Conservation (phyloP, 2,888 invertebrate genomes). For the Cephus nigrinus region DNA sequence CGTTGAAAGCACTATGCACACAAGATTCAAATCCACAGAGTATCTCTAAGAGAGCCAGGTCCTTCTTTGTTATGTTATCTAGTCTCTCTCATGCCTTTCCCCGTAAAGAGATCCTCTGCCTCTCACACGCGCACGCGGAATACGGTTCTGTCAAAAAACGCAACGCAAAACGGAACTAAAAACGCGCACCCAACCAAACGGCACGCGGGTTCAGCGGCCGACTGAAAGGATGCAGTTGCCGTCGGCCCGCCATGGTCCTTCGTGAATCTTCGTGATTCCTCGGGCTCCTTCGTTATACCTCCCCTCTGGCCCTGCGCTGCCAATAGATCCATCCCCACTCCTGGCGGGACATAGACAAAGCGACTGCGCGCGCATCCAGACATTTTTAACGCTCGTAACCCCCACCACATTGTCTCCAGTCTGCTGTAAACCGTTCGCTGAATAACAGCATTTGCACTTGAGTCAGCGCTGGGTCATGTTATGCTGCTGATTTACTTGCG, state of each 20-base stretch:
- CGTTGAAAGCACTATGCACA: background rate
- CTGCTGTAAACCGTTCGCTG: background rate
- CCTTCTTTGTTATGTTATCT: background rate
- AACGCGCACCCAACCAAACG: slow-evolving; percentile 38
- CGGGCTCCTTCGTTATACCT: slow-evolving; percentile 46
- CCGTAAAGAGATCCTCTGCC: background rate
- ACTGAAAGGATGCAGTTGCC: slow-evolving; percentile 65
- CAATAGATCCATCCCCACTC: slow-evolving; percentile 34
- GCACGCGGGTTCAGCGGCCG: slow-evolving; percentile 67
- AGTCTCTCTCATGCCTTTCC: background rate
- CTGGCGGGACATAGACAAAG: slow-evolving; percentile 54
- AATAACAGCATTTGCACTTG: background rate
- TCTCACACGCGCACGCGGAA: slow-evolving; percentile 6
- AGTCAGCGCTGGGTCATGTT: background rate
- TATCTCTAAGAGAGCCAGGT: background rate
- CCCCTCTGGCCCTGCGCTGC: background rate
- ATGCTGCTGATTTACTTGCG: background rate
- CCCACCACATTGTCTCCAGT: background rate
- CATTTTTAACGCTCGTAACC: background rate
- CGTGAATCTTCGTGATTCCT: slow-evolving; percentile 44
- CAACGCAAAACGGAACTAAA: slow-evolving; percentile 4
- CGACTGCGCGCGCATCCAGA: slow-evolving; percentile 59
- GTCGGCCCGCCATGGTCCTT: slow-evolving; percentile 59
- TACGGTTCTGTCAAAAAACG: slow-evolving; percentile 6
- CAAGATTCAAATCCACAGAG: slow-evolving; percentile 8